Evolutionary conservation across 2,113 vertebrate species (phyloP), one percentile per base, ranked within the genome.

Genomic region (Hypanus sabinus): DNA sequence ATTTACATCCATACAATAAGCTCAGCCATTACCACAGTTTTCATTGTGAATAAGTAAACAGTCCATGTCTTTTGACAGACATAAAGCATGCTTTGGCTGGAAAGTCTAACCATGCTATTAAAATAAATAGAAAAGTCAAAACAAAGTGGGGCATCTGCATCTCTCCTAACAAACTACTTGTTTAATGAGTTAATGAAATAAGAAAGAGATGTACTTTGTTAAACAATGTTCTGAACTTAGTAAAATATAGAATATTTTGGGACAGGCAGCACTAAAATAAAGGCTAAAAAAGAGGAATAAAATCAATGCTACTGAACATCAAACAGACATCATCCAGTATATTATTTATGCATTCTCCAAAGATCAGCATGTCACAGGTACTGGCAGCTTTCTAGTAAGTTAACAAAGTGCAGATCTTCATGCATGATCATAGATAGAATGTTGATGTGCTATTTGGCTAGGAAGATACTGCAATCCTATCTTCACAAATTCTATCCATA

Each of bases 21-120:
- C 55, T 60, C 12, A 62, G 12, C 55, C 27, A 14, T 60, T 62
- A 30, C 57, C 27, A 60, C 30, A 60, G 12, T 87, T 87, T 87
- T 87, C 27, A 62, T 87, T 87, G 57, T 87, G 83, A 87, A 62
- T 62, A 87, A 87, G 60, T 87, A 87, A 87, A 87, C 83, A 87
- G 55, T 14, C 7, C 27, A n/a, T 0, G 80, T 55, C 38, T 55
- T 83, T 24, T 83, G 55, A 87, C 83, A 87, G 83, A 87, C 83
- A 87, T 87, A 62, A 87, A 87, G 4, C 55, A 87, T 4, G 18
- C 27, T 60, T 62, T 62, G 27, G 55, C 55, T 60, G 27, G 83
- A 87, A 87, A 30, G 57, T 30, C 30, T n/a, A 30, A 87, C 57
- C 30, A 87, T 62, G 30, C 57, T 62, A 62, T 6, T 62, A 30